Conservation (phyloP, 2,888 invertebrate species). For the Amaurobius ferox region DNA sequence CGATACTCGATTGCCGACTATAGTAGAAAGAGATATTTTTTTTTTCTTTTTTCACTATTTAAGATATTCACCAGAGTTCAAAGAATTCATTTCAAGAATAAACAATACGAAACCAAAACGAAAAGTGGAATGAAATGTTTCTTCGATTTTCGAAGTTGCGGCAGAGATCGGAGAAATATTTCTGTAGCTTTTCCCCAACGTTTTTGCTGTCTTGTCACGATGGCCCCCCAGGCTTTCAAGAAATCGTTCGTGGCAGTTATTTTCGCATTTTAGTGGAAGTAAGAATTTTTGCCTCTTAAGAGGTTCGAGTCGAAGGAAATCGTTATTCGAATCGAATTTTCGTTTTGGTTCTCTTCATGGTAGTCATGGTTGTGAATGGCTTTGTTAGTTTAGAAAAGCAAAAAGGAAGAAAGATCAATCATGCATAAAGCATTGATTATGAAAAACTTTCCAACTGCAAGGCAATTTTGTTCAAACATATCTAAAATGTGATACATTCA, state of each 20-base stretch:
- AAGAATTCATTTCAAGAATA: not conserved
- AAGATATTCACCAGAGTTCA: too few species aligned
- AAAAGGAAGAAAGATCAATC: too few species aligned
- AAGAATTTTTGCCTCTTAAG: not conserved
- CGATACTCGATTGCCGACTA: too few species aligned
- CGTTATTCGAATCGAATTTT: not conserved
- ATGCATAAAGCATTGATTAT: too few species aligned
- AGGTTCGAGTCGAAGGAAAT: not conserved
- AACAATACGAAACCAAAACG: not conserved
- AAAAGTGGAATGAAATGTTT: not conserved
- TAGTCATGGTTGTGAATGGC: too few species aligned
- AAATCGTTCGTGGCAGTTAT: conserved; percentile 5
- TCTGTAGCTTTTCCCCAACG: not conserved
- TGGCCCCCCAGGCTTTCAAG: not conserved
- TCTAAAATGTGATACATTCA: too few species aligned
- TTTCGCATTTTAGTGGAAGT: not conserved
- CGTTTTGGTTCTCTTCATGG: too few species aligned
- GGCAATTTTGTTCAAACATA: too few species aligned
- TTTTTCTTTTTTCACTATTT: too few species aligned
- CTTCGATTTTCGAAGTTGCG: not conserved
- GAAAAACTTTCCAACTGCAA: too few species aligned
- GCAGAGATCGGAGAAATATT: not conserved
- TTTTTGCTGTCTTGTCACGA: not conserved
- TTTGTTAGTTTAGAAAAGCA: too few species aligned
- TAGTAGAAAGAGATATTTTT: too few species aligned